Conservation (phyloP, 2,888 invertebrate genomes). For the Xanthia icteritia region DNA sequence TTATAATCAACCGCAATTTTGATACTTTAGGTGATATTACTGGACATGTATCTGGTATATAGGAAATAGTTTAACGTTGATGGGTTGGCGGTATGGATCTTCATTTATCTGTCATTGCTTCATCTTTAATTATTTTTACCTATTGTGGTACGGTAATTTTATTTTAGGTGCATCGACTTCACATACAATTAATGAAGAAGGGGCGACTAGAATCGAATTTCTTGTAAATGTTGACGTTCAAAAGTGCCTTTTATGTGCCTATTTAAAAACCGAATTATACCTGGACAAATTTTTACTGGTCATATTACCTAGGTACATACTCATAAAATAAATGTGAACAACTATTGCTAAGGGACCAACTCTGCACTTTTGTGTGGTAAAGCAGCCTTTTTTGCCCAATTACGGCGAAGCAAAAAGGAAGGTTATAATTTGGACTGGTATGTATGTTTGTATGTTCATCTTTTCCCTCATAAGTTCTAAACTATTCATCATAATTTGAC, state of each 20-base stretch:
- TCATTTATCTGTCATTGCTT: background rate
- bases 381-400: background rate
- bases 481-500: too few species aligned
- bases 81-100: background rate
- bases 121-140: background rate
- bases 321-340: background rate
- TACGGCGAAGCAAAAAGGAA: too few species aligned
- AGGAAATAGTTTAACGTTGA: background rate
- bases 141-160: background rate
- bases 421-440: too few species aligned
- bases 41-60: background rate
- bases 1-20: slow-evolving; percentile 67
- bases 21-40: slow-evolving; percentile 41
- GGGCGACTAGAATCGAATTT: background rate
- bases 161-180: background rate
- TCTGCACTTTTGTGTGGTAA: background rate
- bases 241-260: too few species aligned
- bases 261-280: background rate
- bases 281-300: background rate
- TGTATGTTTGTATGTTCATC: too few species aligned
- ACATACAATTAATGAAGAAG: background rate
- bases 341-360: background rate
- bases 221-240: background rate
- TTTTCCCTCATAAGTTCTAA: too few species aligned
- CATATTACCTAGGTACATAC: background rate